Percentiles rank a stretch among this genome's conserved stretches.
Conservation (phyloP, 2,888 invertebrate species). For the Chrysopilus asiliformis region DNA sequence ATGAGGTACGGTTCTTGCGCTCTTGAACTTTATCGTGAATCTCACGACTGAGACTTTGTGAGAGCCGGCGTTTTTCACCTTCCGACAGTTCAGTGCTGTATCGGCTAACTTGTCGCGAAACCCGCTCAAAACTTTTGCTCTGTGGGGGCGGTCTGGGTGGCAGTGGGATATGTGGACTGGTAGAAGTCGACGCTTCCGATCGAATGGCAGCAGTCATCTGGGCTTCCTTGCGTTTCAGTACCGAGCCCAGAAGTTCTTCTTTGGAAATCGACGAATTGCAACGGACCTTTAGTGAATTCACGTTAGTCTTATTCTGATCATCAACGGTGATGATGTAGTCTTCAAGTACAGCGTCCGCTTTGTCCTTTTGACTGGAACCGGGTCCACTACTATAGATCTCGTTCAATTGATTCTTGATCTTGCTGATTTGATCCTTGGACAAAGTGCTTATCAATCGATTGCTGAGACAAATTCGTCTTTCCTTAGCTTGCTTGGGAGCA, state of each 20-base stretch:
- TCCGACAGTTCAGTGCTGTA: constrained; percentile 35
- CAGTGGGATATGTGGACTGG: constrained; percentile 1
- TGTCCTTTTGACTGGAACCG: constrained; percentile 28
- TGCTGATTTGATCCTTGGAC: constrained; percentile 69
- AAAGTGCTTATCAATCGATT: constrained; percentile 70
- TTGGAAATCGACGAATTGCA: constrained; percentile 43
- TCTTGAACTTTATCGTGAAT: constrained; percentile 45
- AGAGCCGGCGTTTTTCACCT: constrained; percentile 57
- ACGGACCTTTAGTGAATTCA: constrained; percentile 39
- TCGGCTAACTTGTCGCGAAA: constrained; percentile 24
- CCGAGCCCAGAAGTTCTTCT: constrained; percentile 33
- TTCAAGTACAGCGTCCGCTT: constrained; percentile 32
- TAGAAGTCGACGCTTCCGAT: constrained; percentile 17
- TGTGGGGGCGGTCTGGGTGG: constrained; percentile 9
- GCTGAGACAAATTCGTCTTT: constrained; percentile 49
- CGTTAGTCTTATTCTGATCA: constrained; percentile 28
- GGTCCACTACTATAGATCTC: constrained; percentile 59
- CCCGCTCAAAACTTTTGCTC: constrained; percentile 12
- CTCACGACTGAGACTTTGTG: constrained; percentile 59
- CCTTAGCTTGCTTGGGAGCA: constrained; percentile 29
- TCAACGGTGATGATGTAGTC: constrained; percentile 50
- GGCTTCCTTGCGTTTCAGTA: constrained; percentile 25
- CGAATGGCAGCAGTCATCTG: constrained; percentile 24
- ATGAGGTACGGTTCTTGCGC: constrained; percentile 22
- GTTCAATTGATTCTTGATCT: constrained; percentile 63